phyloP scores from a whole-genome alignment of 2,113 vertebrate genomes.

The Psammodynastes pulverulentus region DNA sequence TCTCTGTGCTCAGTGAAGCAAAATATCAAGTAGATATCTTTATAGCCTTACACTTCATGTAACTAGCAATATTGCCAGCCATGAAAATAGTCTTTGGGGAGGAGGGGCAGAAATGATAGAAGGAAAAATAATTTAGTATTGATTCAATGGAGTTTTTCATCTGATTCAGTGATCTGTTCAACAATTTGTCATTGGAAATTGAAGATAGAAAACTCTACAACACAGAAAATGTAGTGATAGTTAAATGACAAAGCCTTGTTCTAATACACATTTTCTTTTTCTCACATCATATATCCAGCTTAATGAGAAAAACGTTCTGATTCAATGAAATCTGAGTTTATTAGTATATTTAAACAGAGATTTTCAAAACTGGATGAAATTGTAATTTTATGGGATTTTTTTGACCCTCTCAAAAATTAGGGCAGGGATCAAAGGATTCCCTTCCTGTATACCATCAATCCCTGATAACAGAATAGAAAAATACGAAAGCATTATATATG shows the following conservation, averaged over 20 bases:
- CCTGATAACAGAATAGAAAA: background rate
- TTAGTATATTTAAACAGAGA: background rate
- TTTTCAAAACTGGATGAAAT: background rate
- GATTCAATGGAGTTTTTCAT: constrained; percentile 50
- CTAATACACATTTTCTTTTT: background rate
- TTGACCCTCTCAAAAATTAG: background rate
- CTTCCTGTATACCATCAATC: background rate
- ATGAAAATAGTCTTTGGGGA: constrained; percentile 39
- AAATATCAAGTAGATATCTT: constrained; percentile 61
- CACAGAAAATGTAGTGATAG: constrained; percentile 38
- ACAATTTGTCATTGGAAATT: constrained; percentile 56
- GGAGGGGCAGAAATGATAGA: constrained; percentile 41
- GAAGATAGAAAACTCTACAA: constrained; percentile 12
- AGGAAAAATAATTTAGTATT: constrained; percentile 49
- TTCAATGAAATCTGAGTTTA: background rate
- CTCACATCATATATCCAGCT: background rate
- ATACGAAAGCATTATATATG: background rate
- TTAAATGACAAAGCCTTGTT: background rate
- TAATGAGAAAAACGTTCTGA: background rate
- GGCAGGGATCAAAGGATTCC: background rate
- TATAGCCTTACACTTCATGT: constrained; percentile 31
- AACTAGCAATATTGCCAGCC: constrained; percentile 51
- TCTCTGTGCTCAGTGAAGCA: constrained; percentile 65
- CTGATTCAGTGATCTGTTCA: constrained; percentile 54
- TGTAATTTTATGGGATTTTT: background rate